Base-by-base conservation (phyloP, 2,888 invertebrate species). In the Agrenia bidenticulata region DNA sequence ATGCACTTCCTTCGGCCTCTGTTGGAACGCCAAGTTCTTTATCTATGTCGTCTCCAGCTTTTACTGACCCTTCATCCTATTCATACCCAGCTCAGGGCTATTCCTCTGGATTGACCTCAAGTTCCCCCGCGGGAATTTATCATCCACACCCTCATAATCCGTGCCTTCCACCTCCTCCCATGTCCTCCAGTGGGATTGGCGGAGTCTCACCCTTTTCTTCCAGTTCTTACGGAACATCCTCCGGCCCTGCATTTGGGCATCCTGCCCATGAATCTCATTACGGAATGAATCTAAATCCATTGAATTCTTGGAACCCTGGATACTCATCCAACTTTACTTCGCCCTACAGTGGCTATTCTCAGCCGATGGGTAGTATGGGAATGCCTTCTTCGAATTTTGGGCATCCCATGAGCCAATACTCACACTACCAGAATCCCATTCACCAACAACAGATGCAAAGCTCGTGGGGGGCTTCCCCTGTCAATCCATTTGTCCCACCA, bases 1-100 rank as follows among this genome's bases (percentile, higher is more conserved):
- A 51, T 45, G 13, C 57, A 2, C 63, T 51, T 39, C 42, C 68
- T 42, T 61, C 67, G 50, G 51, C 64, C 11, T 19, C 64, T 23
- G 41, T 57, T n/a, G 51, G 54, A 32, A 37, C 69, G 4, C 60
- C 61, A n/a, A 41, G 66, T 15, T 50, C 64, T 21, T 54, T 60
- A n/a, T 64, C 72, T 2, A 69, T 68, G 21, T 72, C 67, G 45
- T 39, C 65, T 13, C 59, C 67, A 7, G 71, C 61, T 1, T 61
- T 61, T 15, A 66, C 84, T 84, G 32, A 80, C 81, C 11, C 7
- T 87, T 87, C 17, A 86, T 86, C 78, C 86, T 55, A 55, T 26
- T 49, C 55, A 1, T 61, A 42, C 26, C n/a, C 65, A 24, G n/a
- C 13, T 62, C 24, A 61, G 23, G 60, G 62, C 17, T 66, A 66